Percentiles rank a stretch among this genome's conserved stretches.
These are phyloP conservation scores for Artemia sinica DNA, from an alignment of 2,888 invertebrate species.

Conservation along the genomic window DNA sequence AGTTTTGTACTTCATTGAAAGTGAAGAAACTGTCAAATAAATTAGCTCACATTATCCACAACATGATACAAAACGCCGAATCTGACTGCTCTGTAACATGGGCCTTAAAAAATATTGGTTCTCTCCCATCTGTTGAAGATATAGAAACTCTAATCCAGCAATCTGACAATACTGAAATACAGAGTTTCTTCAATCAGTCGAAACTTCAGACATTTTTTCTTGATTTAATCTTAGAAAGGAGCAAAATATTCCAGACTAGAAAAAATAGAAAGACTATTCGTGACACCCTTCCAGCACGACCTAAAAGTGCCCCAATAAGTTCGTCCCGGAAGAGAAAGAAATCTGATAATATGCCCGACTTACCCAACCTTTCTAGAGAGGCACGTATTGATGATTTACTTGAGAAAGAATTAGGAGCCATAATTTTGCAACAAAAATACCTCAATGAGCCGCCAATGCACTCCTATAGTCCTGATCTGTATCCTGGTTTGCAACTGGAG, in stretches of 20 bases:
- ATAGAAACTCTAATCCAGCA: not conserved
- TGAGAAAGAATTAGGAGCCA: constrained; percentile 4
- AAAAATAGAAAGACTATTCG: not conserved
- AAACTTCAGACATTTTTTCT: not conserved
- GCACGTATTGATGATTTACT: not conserved
- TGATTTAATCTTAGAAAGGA: not conserved
- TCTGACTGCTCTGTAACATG: not conserved
- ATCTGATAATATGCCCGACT: not conserved
- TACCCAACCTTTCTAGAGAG: not conserved
- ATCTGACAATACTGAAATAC: not conserved
- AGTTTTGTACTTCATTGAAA: no score
- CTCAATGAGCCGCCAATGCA: not conserved
- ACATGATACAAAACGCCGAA: not conserved
- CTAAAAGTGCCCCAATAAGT: not conserved
- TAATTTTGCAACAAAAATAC: not conserved
- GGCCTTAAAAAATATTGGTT: not conserved
- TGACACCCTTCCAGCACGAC: not conserved
- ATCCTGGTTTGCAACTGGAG: not conserved
- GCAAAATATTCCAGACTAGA: not conserved
- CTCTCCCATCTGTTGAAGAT: not conserved
- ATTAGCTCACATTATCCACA: not conserved
- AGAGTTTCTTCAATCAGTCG: no score
- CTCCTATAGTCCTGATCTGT: not conserved
- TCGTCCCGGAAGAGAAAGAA: not conserved
- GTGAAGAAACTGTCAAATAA: not conserved